Percentiles rank a stretch among this genome's conserved stretches.
Conservation (phyloP, 2,113 vertebrate genomes). For the Brachypteracias leptosomus region DNA sequence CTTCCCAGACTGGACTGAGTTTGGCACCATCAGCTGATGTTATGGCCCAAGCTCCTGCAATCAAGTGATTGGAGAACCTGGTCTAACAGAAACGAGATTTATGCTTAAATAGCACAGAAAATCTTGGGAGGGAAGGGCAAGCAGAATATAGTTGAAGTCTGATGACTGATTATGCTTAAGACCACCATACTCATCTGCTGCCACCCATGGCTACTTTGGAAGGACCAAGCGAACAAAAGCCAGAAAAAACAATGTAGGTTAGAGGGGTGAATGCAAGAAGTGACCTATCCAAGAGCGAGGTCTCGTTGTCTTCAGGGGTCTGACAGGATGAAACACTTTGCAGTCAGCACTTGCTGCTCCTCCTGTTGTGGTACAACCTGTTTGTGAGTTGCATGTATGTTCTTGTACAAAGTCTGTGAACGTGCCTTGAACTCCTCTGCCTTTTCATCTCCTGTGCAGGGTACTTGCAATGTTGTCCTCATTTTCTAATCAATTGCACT, state of each 20-base stretch:
- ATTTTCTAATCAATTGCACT: slow-evolving; percentile 41
- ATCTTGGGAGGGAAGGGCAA: background rate
- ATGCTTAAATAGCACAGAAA: background rate
- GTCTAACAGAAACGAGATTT: background rate
- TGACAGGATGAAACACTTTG: background rate
- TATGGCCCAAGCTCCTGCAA: background rate
- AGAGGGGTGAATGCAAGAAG: background rate
- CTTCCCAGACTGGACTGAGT: background rate
- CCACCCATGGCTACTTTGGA: accelerated
- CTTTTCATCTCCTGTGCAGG: slow-evolving; percentile 20
- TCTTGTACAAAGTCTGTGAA: slow-evolving; percentile 47
- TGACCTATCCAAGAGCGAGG: background rate
- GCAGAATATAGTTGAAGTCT: background rate
- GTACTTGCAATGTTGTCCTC: background rate
- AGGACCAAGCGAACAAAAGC: background rate
- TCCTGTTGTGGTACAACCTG: background rate
- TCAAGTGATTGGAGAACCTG: background rate
- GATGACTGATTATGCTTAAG: background rate
- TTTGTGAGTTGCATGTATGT: slow-evolving; percentile 31
- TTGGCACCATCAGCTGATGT: background rate
- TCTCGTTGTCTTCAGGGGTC: background rate
- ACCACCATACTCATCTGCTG: background rate
- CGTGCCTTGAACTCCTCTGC: slow-evolving; percentile 23
- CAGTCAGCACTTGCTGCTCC: slow-evolving; percentile 20
- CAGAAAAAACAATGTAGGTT: background rate